Percentiles rank a stretch among this genome's conserved stretches.
Conservation (phyloP, 2,888 invertebrate genomes). For the Dilophus febrilis region DNA sequence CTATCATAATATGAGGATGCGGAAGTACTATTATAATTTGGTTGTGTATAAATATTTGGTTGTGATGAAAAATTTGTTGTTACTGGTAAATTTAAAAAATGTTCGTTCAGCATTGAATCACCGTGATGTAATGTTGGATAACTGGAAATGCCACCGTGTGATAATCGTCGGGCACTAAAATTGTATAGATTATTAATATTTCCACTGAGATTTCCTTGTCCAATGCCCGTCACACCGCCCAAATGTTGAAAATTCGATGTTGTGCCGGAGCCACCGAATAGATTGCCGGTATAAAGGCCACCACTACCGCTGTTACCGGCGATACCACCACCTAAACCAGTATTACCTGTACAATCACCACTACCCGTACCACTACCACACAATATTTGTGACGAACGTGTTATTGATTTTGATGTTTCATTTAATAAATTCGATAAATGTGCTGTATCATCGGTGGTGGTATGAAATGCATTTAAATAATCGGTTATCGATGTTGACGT, state of each 20-base stretch:
- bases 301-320: not conserved
- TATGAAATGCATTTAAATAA: constrained; percentile 14
- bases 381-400: constrained; percentile 29
- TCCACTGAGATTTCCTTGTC: too few species aligned
- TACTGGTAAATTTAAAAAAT: constrained; percentile 28
- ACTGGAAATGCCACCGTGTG: constrained; percentile 24
- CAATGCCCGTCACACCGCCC: too few species aligned
- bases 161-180: constrained; percentile 16
- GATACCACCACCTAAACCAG: not conserved
- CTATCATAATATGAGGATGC: constrained; percentile 2
- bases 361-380: constrained; percentile 10
- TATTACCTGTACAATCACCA: not conserved
- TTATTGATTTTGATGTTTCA: constrained; percentile 31
- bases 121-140: constrained; percentile 26
- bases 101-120: constrained; percentile 15
- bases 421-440: constrained; percentile 29
- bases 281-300: not conserved
- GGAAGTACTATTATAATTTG: constrained; percentile 6
- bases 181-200: not conserved
- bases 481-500: constrained; percentile 27
- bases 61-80: constrained; percentile 29
- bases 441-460: constrained; percentile 14
- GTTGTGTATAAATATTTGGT: constrained; percentile 22
- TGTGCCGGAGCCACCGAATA: too few species aligned
- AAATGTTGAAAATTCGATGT: too few species aligned